Evolutionary conservation across 1,140 invertebrate genomes (phyloP).

Genomic region (Macrobrachium rosenbergii): DNA sequence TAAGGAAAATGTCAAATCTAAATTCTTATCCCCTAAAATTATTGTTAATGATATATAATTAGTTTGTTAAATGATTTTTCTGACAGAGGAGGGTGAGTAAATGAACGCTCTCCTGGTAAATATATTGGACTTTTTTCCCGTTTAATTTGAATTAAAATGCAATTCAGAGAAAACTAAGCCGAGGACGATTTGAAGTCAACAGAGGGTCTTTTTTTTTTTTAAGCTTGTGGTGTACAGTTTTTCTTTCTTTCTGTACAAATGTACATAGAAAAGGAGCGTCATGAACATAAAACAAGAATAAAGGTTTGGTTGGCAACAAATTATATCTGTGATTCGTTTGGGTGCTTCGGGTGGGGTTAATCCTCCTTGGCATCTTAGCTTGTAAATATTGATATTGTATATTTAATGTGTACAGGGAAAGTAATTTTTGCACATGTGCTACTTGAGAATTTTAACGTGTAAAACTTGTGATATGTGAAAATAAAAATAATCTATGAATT

Average conservation of each 20-base stretch:
- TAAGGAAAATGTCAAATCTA: too few species aligned
- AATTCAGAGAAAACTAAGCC: too few species aligned
- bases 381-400: conserved; percentile 62
- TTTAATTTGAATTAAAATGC: too few species aligned
- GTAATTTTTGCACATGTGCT: conserved; percentile 59
- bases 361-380: conserved; percentile 47
- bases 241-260: conserved; percentile 56
- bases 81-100: too few species aligned
- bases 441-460: conserved; percentile 55
- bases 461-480: conserved; percentile 62
- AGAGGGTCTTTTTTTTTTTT: too few species aligned
- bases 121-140: too few species aligned
- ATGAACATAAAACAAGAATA: conserved; percentile 19
- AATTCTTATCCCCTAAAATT: too few species aligned
- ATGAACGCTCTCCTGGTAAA: too few species aligned
- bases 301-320: conserved; percentile 60
- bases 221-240: conserved; percentile 15
- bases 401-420: conserved; percentile 62
- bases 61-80: too few species aligned
- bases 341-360: conserved; percentile 50
- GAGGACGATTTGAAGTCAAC: too few species aligned
- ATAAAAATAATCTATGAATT: conserved; percentile 57
- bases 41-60: too few species aligned
- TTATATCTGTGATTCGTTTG: conserved; percentile 61
- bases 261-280: conserved; percentile 36